phyloP scores from a whole-genome alignment of 2,888 invertebrate species.

The Dicycla oo region DNA sequence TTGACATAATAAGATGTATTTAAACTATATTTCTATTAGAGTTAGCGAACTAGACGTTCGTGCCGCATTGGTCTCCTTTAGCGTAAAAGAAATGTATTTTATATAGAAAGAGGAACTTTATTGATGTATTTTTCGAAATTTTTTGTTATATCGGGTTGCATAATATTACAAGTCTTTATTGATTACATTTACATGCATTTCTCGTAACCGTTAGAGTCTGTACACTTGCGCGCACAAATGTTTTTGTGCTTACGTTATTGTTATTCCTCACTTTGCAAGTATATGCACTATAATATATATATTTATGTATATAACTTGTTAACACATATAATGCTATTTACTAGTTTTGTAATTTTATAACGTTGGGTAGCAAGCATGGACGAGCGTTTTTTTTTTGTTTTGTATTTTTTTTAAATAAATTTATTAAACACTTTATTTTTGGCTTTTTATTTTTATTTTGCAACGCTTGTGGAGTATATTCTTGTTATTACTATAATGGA shows the following conservation, averaged over 20 bases:
- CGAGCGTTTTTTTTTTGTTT: slow-evolving; percentile 80
- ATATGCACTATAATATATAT: slow-evolving; percentile 72
- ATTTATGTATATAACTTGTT: slow-evolving; percentile 83
- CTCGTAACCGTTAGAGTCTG: slow-evolving; percentile 60
- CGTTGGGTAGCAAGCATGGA: slow-evolving; percentile 83
- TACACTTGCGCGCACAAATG: slow-evolving; percentile 66
- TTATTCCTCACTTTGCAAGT: slow-evolving; percentile 72
- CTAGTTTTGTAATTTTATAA: slow-evolving; percentile 82
- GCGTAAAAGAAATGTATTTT: slow-evolving; percentile 79
- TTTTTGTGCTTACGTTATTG: slow-evolving; percentile 66
- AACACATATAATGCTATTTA: slow-evolving; percentile 78
- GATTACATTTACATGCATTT: slow-evolving; percentile 73
- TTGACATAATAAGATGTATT: slow-evolving; percentile 74
- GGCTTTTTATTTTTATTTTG: slow-evolving; percentile 71
- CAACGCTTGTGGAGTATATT: slow-evolving; percentile 39
- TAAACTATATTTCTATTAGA: slow-evolving; percentile 70
- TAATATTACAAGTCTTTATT: slow-evolving; percentile 67
- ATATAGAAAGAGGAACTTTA: slow-evolving; percentile 75
- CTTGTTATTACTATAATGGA: slow-evolving; percentile 25
- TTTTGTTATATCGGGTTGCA: slow-evolving; percentile 75
- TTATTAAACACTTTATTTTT: slow-evolving; percentile 84
- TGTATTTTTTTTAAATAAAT: slow-evolving; percentile 86
- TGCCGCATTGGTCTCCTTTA: slow-evolving; percentile 78
- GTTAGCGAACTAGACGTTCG: slow-evolving; percentile 67
- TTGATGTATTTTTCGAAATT: slow-evolving; percentile 82